A percentile compares a stretch with the other conserved stretches of the same genome.
phyloP scores from a whole-genome alignment of 2,797 vertebrate species.

The Cuculus canorus region DNA sequence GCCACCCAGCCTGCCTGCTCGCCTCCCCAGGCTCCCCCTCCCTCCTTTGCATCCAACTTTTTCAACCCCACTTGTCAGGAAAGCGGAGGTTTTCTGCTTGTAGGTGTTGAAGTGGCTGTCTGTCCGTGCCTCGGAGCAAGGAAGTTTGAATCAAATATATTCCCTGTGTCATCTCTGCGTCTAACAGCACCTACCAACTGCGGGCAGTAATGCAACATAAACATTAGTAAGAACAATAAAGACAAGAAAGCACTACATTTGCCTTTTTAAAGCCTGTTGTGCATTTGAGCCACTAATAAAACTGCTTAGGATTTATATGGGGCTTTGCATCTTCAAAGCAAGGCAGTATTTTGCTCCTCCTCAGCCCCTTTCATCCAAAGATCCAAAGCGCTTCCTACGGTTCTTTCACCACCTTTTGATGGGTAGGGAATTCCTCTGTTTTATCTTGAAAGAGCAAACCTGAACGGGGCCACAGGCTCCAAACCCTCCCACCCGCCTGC shows the following conservation, averaged over 20 bases:
- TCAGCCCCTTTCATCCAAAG: background rate
- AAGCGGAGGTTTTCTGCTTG: background rate
- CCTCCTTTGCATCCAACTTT: background rate
- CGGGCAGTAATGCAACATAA: fast-evolving
- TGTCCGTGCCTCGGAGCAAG: too few relatives aligned
- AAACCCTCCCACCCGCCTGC: fast-evolving
- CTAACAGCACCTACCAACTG: background rate
- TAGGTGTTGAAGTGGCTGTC: too few relatives aligned
- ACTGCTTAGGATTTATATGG: background rate
- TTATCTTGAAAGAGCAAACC: background rate
- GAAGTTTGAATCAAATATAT: background rate
- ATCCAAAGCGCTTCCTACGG: background rate
- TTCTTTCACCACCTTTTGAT: background rate
- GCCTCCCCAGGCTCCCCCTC: too few relatives aligned
- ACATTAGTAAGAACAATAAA: background rate
- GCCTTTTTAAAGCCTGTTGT: background rate
- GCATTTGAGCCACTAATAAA: background rate
- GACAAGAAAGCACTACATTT: background rate
- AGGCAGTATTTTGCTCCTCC: background rate
- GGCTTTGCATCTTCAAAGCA: conserved; percentile 7
- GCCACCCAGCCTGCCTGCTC: background rate
- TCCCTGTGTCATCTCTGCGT: fast-evolving
- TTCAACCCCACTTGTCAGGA: too few relatives aligned
- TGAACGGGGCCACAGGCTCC: background rate
- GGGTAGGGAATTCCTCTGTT: background rate